Evolutionary conservation across 1,140 invertebrate species (phyloP).

Genomic region (Acyrthosiphon pisum): DNA sequence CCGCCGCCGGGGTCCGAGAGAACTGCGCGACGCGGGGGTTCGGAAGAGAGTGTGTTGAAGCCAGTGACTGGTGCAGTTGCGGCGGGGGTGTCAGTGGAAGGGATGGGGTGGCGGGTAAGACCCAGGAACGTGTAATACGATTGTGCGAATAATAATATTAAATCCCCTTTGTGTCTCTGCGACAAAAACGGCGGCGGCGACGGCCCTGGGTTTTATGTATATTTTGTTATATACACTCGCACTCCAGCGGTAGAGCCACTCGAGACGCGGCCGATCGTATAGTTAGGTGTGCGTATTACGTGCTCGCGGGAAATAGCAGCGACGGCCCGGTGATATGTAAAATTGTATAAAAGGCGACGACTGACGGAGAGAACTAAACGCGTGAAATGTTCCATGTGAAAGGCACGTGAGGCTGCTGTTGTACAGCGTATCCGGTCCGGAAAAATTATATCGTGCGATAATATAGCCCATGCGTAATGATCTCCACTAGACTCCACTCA

Average conservation of each 20-base stretch:
- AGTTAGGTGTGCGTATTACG: too few relatives aligned
- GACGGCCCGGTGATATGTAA: not conserved
- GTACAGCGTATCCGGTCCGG: not conserved
- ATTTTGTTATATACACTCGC: not conserved
- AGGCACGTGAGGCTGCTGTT: not conserved
- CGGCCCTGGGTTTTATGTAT: not conserved
- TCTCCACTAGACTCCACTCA: too few relatives aligned
- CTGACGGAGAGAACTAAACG: not conserved
- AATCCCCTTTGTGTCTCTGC: not conserved
- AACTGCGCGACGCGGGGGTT: not conserved
- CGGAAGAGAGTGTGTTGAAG: not conserved
- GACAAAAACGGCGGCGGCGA: not conserved
- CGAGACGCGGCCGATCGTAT: not conserved
- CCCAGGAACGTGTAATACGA: not conserved
- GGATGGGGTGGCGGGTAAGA: not conserved
- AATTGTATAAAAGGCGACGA: not conserved
- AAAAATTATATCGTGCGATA: not conserved
- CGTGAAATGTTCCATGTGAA: not conserved
- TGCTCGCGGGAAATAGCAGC: not conserved
- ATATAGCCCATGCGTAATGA: not conserved
- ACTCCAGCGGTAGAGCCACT: not conserved
- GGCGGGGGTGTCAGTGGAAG: not conserved
- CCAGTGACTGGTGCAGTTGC: not conserved
- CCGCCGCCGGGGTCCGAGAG: not conserved
- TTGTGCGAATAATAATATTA: slow-evolving; percentile 13